Evolutionary conservation across 2,797 vertebrate species (phyloP).

Genomic region (Clamator glandarius): DNA sequence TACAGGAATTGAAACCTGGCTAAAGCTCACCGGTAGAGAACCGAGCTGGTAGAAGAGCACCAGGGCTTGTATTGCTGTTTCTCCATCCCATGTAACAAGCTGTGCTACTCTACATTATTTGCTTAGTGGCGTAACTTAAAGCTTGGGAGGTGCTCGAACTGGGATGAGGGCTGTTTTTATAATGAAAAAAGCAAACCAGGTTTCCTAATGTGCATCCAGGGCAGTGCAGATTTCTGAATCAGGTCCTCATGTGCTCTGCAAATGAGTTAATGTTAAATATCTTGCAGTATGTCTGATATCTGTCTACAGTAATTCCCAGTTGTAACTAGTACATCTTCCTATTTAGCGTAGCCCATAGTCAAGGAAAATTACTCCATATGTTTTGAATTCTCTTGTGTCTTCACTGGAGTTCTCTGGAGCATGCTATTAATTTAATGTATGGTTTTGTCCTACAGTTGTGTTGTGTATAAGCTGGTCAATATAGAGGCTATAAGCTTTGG

Average conservation of each 20-base stretch:
- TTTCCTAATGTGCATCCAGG: neutral
- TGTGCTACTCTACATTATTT: neutral
- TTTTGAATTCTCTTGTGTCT: slow-evolving; percentile 21
- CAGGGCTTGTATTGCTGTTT: neutral
- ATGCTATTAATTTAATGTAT: neutral
- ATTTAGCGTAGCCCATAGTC: neutral
- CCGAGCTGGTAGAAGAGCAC: neutral
- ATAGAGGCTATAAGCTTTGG: neutral
- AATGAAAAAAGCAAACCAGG: neutral
- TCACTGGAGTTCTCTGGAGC: neutral
- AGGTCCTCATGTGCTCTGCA: neutral
- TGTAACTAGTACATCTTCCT: neutral
- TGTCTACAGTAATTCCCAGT: neutral
- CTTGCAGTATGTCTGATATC: neutral
- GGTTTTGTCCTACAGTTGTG: neutral
- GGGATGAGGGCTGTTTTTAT: neutral
- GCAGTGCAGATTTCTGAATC: neutral
- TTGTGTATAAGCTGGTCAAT: neutral
- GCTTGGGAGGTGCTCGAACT: neutral
- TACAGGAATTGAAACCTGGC: neutral
- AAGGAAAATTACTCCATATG: slow-evolving; percentile 15
- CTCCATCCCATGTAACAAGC: neutral
- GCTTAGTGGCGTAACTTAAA: neutral
- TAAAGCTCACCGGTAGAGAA: neutral
- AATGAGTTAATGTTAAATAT: neutral